phyloP scores from a whole-genome alignment of 2,113 vertebrate species.

The Leucopsar rothschildi region DNA sequence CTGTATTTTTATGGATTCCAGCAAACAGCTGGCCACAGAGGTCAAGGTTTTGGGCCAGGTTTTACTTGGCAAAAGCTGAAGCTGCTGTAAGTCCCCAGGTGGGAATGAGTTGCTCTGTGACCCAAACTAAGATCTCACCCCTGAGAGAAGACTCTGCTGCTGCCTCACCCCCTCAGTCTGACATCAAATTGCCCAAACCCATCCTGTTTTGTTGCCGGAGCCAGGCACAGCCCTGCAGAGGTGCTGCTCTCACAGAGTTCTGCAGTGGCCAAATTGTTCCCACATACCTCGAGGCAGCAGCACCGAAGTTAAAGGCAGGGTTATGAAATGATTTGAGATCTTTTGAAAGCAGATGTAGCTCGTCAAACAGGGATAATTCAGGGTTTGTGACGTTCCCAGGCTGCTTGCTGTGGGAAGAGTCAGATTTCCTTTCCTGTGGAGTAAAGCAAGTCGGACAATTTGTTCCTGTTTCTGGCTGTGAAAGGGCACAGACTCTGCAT shows the following conservation, averaged over 20 bases:
- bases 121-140: neutral
- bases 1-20: neutral
- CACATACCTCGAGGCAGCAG: rapidly evolving
- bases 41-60: neutral
- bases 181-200: neutral
- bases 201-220: neutral
- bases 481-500: neutral
- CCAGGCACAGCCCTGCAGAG: neutral
- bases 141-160: neutral
- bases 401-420: neutral
- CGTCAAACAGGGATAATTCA: neutral
- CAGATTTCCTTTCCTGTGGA: neutral
- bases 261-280: neutral
- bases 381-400: neutral
- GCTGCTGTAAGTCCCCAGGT: neutral
- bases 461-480: neutral
- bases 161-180: neutral
- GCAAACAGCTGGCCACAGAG: neutral
- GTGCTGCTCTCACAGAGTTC: neutral
- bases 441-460: neutral
- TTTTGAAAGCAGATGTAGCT: slow-evolving; percentile 4
- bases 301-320: neutral
- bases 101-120: neutral
- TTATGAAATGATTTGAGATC: neutral
- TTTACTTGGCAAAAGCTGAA: neutral